phyloP scores from a whole-genome alignment of 2,797 vertebrate species.

The Gymnopithys bicolor region DNA sequence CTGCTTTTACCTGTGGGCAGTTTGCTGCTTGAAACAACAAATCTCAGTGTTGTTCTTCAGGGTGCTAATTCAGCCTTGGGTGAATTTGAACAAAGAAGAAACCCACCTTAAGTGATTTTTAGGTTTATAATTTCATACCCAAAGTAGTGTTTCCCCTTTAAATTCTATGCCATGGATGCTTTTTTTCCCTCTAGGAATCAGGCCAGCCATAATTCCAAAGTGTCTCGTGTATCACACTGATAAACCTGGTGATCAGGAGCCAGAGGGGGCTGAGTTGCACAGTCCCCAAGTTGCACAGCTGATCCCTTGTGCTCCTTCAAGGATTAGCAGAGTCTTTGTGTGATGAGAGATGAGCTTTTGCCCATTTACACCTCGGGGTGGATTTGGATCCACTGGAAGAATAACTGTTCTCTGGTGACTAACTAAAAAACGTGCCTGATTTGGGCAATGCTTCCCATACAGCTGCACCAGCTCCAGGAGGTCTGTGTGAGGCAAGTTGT shows the following conservation, averaged over 20 bases:
- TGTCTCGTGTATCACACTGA: background rate
- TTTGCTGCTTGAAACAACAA: background rate
- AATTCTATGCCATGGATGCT: background rate
- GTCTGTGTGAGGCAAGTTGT: background rate
- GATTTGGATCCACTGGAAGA: background rate
- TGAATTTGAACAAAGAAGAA: background rate
- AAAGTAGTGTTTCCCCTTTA: background rate
- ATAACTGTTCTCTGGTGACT: background rate
- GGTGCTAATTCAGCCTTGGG: background rate
- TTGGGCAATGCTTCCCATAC: background rate
- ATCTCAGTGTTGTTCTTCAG: background rate
- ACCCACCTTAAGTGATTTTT: background rate
- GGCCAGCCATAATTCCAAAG: background rate
- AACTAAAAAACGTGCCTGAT: background rate
- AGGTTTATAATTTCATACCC: background rate
- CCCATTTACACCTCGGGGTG: background rate
- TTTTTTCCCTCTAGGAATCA: background rate
- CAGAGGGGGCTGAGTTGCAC: background rate
- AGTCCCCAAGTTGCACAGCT: background rate
- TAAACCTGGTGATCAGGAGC: background rate
- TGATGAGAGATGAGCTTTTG: background rate
- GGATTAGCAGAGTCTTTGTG: background rate
- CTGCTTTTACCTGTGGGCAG: background rate
- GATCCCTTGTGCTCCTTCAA: background rate
- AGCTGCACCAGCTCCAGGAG: constrained; percentile 13